These are phyloP conservation scores for Dryobota labecula DNA, from an alignment of 2,888 invertebrate genomes.

Conservation along the genomic window DNA sequence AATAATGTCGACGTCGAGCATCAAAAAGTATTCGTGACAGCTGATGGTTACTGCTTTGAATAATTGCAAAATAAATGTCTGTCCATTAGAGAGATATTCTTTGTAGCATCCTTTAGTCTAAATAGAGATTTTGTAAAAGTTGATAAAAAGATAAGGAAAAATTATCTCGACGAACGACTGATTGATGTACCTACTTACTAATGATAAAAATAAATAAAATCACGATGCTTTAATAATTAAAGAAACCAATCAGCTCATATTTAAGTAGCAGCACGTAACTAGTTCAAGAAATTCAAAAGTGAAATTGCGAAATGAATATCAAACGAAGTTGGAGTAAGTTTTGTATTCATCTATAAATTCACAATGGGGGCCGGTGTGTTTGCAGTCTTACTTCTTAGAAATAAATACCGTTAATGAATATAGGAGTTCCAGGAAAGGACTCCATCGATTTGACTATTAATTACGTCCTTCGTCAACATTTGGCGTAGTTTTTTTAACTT, in stretches of 20 bases:
- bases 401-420: conserved; percentile 52
- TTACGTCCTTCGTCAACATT: background rate
- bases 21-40: conserved; percentile 59
- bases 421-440: conserved; percentile 35
- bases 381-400: conserved; percentile 38
- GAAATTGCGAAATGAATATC: conserved; percentile 65
- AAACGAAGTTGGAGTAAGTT: conserved; percentile 42
- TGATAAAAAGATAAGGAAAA: background rate
- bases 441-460: conserved; percentile 6
- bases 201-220: background rate
- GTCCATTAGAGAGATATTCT: conserved; percentile 44
- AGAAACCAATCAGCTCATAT: conserved; percentile 53
- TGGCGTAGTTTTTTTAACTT: conserved; percentile 18
- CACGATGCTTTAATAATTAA: conserved; percentile 33
- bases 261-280: conserved; percentile 60
- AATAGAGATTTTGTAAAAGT: conserved; percentile 1
- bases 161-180: background rate
- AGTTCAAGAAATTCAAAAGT: conserved; percentile 64
- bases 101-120: conserved; percentile 3
- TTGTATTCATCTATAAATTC: conserved; percentile 60
- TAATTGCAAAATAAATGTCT: conserved; percentile 58
- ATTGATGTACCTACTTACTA: background rate
- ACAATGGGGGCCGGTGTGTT: conserved; percentile 41
- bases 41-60: conserved; percentile 60
- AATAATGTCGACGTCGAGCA: conserved; percentile 50